Conservation (phyloP, 2,888 invertebrate genomes). For the Gandaritis pyraliata region DNA sequence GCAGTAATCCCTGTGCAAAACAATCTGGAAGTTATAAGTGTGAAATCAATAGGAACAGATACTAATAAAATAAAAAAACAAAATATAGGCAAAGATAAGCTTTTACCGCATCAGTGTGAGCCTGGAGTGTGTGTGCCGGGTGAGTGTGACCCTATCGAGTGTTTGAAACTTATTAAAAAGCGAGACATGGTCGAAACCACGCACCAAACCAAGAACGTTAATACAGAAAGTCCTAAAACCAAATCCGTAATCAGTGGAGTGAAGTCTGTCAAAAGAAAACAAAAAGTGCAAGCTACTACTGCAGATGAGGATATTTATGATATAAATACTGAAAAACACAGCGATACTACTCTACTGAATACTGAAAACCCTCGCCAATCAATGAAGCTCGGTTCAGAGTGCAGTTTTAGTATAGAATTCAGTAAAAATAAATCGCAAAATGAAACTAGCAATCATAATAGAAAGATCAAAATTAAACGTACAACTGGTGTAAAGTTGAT, state of each 20-base stretch:
- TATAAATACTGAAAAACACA: neutral
- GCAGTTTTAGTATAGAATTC: slow-evolving; percentile 46
- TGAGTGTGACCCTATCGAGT: slow-evolving; percentile 46
- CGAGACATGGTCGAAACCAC: slow-evolving; percentile 6
- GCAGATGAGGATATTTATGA: neutral
- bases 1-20: slow-evolving; percentile 8
- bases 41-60: slow-evolving; percentile 22
- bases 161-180: slow-evolving; percentile 32
- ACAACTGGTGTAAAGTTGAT: slow-evolving; percentile 6
- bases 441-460: neutral
- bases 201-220: neutral
- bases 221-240: slow-evolving; percentile 7
- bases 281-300: neutral
- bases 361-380: slow-evolving; percentile 25
- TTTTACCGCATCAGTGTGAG: slow-evolving; percentile 49
- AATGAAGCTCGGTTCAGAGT: slow-evolving; percentile 42
- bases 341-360: neutral
- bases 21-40: neutral
- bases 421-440: slow-evolving; percentile 35
- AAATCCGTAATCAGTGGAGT: slow-evolving; percentile 4
- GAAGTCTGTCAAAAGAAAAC: neutral
- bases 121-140: slow-evolving; percentile 49
- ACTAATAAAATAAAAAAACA: slow-evolving; percentile 4
- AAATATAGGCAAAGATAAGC: slow-evolving; percentile 12
- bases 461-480: neutral